Evolutionary conservation across 2,888 invertebrate species (phyloP).

Genomic region (Acanthosepion lycidas): DNA sequence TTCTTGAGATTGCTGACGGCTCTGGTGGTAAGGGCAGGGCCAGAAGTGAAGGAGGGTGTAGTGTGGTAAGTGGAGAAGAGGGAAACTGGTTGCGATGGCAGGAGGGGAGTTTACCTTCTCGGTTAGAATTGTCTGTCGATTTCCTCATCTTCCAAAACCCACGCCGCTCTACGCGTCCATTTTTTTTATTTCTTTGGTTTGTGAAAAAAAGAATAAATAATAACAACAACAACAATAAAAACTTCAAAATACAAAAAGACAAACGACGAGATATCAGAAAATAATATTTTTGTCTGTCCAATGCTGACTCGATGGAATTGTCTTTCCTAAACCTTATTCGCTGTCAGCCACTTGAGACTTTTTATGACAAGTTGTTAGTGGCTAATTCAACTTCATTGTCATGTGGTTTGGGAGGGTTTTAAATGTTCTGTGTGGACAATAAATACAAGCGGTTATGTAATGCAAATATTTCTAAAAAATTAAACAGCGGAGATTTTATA

Average conservation of each 20-base stretch:
- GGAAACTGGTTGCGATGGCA: background rate
- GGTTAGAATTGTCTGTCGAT: background rate
- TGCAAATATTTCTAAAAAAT: background rate
- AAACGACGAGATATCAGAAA: background rate
- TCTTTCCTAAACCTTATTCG: background rate
- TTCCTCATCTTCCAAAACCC: background rate
- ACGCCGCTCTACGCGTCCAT: background rate
- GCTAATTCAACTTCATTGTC: background rate
- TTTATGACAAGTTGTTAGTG: background rate
- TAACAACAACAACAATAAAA: slow-evolving; percentile 1
- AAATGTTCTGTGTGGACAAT: background rate
- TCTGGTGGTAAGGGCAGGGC: background rate
- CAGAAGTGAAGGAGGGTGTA: background rate
- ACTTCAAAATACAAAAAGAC: no score
- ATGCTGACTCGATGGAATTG: background rate
- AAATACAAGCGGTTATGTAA: background rate
- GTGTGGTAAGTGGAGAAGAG: background rate
- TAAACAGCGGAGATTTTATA: background rate
- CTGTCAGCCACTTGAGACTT: background rate
- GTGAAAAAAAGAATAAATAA: background rate
- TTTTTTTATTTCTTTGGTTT: background rate
- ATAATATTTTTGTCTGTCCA: background rate
- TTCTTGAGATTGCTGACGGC: background rate
- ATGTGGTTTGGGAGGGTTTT: background rate
- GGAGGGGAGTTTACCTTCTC: no score